A percentile compares a stretch with the other conserved stretches of the same genome.
phyloP scores from a whole-genome alignment of 64 coral and sea anemone genomes.

The Montipora efflorescens region DNA sequence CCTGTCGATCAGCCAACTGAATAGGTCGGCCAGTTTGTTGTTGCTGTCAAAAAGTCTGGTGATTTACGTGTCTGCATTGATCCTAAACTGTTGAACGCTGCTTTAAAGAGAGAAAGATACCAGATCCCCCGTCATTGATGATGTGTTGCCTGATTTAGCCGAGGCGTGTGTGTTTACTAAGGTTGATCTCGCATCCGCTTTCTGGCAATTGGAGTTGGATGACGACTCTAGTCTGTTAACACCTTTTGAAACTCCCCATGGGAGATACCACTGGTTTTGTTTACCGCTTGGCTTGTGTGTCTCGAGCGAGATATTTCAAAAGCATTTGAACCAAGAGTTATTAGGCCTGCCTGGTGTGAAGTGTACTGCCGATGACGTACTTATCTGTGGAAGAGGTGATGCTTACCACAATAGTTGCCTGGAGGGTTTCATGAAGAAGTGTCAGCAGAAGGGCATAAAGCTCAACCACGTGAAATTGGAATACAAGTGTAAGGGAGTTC shows the following conservation, averaged over 20 bases:
- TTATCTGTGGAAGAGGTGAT: not conserved
- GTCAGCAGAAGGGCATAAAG: too few relatives aligned
- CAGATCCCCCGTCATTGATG: not conserved
- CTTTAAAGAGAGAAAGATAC: not conserved
- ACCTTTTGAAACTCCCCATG: not conserved
- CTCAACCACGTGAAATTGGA: too few relatives aligned
- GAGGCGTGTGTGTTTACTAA: not conserved
- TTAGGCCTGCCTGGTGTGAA: too few relatives aligned
- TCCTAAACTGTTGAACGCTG: not conserved
- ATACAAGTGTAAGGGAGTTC: too few relatives aligned
- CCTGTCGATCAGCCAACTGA: slow-evolving; percentile 22
- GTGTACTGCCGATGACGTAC: too few relatives aligned
- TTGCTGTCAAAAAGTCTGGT: not conserved
- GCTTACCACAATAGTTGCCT: too few relatives aligned
- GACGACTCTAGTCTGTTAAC: slow-evolving; percentile 4
- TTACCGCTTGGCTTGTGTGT: slow-evolving; percentile 1
- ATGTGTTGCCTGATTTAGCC: not conserved
- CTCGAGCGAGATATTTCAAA: not conserved
- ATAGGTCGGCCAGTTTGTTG: slow-evolving; percentile 24
- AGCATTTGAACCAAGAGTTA: too few relatives aligned
- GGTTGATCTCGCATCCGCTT: not conserved
- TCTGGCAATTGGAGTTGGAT: not conserved
- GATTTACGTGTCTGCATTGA: not conserved
- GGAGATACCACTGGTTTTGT: slow-evolving; percentile 6
- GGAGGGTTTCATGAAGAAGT: too few relatives aligned